Percentiles rank a stretch among this genome's conserved stretches.
phyloP scores from a whole-genome alignment of 2,888 invertebrate species.

The Drosophila parthenogenetica region DNA sequence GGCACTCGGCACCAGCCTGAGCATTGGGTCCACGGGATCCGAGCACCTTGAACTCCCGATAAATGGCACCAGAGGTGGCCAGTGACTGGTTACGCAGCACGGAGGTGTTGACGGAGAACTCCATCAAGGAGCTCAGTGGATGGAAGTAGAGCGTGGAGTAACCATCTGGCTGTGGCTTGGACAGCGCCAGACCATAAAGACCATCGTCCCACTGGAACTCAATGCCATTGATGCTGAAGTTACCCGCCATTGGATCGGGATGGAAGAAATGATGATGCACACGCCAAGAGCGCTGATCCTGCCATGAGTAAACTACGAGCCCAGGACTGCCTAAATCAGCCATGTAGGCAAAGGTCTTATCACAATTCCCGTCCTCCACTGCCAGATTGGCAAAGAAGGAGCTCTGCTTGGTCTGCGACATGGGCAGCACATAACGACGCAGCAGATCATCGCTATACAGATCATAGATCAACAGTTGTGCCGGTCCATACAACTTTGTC shows the following conservation, averaged over 20 bases:
- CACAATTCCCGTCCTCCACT: constrained; percentile 90
- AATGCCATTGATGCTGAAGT: constrained; percentile 89
- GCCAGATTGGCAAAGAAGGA: constrained; percentile 92
- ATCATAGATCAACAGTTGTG: constrained; percentile 90
- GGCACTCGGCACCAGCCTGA: constrained; percentile 90
- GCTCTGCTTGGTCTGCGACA: constrained; percentile 88
- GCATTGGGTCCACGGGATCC: constrained; percentile 90
- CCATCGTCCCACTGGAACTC: constrained; percentile 92
- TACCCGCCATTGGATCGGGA: constrained; percentile 90
- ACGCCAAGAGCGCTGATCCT: constrained; percentile 90
- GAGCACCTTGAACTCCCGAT: constrained; percentile 88
- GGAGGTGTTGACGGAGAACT: constrained; percentile 90
- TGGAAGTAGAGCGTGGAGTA: constrained; percentile 92
- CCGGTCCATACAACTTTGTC: constrained; percentile 86
- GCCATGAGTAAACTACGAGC: constrained; percentile 91
- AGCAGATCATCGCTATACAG: constrained; percentile 89
- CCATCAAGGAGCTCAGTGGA: constrained; percentile 91
- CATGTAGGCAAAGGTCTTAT: constrained; percentile 90
- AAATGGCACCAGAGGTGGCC: constrained; percentile 86
- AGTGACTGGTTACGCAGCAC: constrained; percentile 88
- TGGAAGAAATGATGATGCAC: constrained; percentile 90
- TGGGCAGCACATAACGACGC: constrained; percentile 88
- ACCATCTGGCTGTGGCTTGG: constrained; percentile 88
- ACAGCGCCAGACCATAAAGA: constrained; percentile 90
- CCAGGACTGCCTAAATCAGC: constrained; percentile 90